Base-by-base conservation (phyloP, 2,113 vertebrate species). In the Calyptomena viridis region DNA sequence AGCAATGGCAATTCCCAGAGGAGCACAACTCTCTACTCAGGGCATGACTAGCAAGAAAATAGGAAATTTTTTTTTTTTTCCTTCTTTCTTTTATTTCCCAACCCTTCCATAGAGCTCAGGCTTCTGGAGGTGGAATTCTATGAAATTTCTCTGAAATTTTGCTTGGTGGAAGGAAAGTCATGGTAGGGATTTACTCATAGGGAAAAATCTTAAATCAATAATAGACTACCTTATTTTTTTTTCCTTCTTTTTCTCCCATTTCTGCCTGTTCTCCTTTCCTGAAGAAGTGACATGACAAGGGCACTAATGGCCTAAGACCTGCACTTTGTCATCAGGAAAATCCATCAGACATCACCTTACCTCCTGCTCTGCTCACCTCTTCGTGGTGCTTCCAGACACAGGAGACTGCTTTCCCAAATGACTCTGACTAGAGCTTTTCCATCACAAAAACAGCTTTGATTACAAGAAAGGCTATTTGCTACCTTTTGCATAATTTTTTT, bases 1-100 rank as follows among this genome's bases (percentile, higher is more conserved):
- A 93, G 74, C 25, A 67, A 66, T 11, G 87, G 56, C 42, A 94
- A 50, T 35, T 91, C 96, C 42, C 91, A 71, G 52, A 90, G 83
- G 63, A 88, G 23, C 22, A 55, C 52, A n/a, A n/a, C 49, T 37
- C 59, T 56, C 63, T 50, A 55, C 21, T 68, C 40, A 64, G 4
- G 5, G 39, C 18, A 75, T 64, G 28, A 84, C 22, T 63, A 64
- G 71, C 6, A 74, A 49, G 53, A 84, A 69, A 86, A 77, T 5
- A 76, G 3, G 66, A 63, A 35, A 4, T 18, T 20, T 30, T 58
- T 11, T 13, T 2, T 69, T 76, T 66, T 73, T 77, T 9, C 31
- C 12, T 39, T 56, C 46, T 53, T 73, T 40, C n/a, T 73, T 87
- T 66, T 66, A 69, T 90, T 91, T 93, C 12, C 15, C 28, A 58